phyloP scores from a whole-genome alignment of 2,888 invertebrate genomes.

The Cenopis cana region DNA sequence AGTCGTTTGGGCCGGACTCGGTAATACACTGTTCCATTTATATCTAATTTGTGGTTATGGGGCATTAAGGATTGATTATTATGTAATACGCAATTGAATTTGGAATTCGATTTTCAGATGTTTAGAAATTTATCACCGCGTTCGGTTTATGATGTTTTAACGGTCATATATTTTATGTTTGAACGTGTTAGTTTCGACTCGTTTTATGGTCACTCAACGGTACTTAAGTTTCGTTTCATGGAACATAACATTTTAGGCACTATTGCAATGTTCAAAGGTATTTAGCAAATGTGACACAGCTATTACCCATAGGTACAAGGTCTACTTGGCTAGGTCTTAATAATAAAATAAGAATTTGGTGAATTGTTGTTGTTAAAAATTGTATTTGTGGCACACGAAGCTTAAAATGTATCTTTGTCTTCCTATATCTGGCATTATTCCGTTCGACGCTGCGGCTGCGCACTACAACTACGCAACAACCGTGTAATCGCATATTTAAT shows the following conservation, averaged over 20 bases:
- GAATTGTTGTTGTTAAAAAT: no score
- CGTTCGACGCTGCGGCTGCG: no score
- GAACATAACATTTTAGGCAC: not conserved
- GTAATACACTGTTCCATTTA: conserved; percentile 67
- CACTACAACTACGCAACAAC: no score
- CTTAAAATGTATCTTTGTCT: no score
- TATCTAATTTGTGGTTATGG: conserved; percentile 60
- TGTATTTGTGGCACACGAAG: no score
- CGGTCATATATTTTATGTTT: not conserved
- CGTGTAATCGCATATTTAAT: no score
- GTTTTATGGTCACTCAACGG: not conserved
- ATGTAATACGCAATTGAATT: conserved; percentile 43
- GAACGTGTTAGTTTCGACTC: conserved; percentile 9
- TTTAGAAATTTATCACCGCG: conserved; percentile 26
- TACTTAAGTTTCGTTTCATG: conserved; percentile 6
- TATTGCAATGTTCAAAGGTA: not conserved
- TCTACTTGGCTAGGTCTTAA: no score
- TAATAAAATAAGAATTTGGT: not conserved
- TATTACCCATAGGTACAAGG: not conserved
- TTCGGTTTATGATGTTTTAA: conserved; percentile 25
- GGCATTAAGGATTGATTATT: conserved; percentile 57
- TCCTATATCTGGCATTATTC: no score
- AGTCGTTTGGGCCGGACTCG: conserved; percentile 57
- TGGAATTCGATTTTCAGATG: conserved; percentile 38
- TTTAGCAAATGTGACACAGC: not conserved